Percentiles rank a stretch among this genome's conserved stretches.
These are phyloP conservation scores for Astur gentilis DNA, from an alignment of 2,113 vertebrate genomes.

Conservation along the genomic window DNA sequence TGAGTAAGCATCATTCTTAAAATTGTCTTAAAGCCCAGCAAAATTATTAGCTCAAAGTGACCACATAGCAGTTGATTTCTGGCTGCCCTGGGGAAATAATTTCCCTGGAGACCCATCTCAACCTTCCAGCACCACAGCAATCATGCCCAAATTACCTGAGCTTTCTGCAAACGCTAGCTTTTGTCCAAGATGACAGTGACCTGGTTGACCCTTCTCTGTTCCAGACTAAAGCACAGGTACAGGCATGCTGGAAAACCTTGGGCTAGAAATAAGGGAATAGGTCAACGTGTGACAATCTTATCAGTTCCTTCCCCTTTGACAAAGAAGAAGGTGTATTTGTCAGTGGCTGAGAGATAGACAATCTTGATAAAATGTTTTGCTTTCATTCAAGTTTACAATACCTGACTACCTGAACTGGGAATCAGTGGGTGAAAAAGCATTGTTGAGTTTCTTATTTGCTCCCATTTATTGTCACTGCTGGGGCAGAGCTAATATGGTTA, in stretches of 20 bases:
- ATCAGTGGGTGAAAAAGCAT: neutral
- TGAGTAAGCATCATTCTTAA: neutral
- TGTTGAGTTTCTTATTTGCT: neutral
- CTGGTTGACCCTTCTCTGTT: neutral
- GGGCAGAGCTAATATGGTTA: neutral
- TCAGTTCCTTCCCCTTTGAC: neutral
- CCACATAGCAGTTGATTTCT: neutral
- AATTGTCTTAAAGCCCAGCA: neutral
- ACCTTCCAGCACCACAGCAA: neutral
- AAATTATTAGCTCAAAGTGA: neutral
- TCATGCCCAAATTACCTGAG: neutral
- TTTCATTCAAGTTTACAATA: neutral
- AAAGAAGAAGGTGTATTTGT: neutral
- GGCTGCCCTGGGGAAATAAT: neutral
- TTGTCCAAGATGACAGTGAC: neutral
- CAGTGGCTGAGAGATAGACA: neutral
- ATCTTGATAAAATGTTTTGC: neutral
- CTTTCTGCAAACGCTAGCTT: neutral
- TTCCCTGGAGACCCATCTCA: neutral
- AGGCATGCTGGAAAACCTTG: neutral
- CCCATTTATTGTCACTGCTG: neutral
- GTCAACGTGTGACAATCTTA: rapidly evolving
- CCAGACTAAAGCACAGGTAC: neutral
- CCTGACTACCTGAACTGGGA: neutral
- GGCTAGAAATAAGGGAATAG: neutral